Evolutionary conservation across 2,113 vertebrate genomes (phyloP), one percentile per base, ranked within the genome.

Genomic region (Xiphophorus maculatus): DNA sequence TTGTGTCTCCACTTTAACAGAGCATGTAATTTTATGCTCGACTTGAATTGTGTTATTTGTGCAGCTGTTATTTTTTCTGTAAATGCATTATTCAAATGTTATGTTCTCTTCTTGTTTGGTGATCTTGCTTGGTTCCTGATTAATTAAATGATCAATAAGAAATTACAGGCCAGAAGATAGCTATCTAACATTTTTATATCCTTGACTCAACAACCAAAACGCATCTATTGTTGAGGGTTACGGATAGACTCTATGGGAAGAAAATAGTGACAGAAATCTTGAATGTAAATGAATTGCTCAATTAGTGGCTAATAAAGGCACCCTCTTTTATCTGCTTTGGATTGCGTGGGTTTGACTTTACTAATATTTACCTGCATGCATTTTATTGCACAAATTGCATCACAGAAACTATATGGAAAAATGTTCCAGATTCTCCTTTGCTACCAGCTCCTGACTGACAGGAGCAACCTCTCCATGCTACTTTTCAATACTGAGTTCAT

Each of bases 41-140:
- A 28, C 28, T 69, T 80, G 19, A 17, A 78, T 51, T 83, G 76
- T 86, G 65, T 79, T 86, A 37, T 60, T 17, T 76, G 74, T 89
- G 76, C 77, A 84, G 77, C 83, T 80, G 29, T 33, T 83, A 85
- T 86, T 37, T 81, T 32, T 79, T 87, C 67, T 77, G 68, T 83
- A 79, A 88, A 87, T 89, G 73, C 73, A 87, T 82, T 5, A 69
- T 84, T 84, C 80, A 5, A 85, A 65, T 35, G 25, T 65, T 30
- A 32, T 37, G 63, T 79, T 19, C 32, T 77, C 3, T 58, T 14
- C 35, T 3, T 69, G 67, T 19, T 81, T 71, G 3, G 71, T 25
- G 11, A 35, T 25, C 51, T 42, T 42, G 3, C 4, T 42, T 58
- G 25, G 17, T 25, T n/a, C 22, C 19, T 58, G 51, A n/a, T 58